A percentile compares a stretch with the other conserved stretches of the same genome.
These are phyloP conservation scores for Malacoctenus gilli DNA, from an alignment of 2,797 vertebrate species.

Conservation along the genomic window DNA sequence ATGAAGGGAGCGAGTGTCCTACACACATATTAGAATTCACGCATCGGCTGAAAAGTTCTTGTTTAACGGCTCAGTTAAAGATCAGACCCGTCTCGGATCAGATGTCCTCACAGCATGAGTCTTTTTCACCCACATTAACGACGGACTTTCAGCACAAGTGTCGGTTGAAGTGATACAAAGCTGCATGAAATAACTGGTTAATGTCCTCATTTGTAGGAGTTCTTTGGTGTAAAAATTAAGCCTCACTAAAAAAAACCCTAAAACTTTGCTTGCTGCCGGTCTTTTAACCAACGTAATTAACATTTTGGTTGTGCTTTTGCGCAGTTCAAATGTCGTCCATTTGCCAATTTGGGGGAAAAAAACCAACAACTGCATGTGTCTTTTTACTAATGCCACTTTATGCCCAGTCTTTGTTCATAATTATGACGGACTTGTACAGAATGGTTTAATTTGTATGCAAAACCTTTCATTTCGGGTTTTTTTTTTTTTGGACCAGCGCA, in stretches of 20 bases:
- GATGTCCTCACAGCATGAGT: conserved; percentile 2
- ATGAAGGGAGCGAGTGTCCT: conserved; percentile 36
- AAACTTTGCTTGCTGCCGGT: conserved; percentile 12
- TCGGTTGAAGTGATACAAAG: conserved; percentile 5
- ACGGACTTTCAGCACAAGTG: conserved; percentile 12
- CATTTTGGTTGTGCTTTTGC: conserved; percentile 47
- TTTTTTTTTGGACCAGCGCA: conserved; percentile 17
- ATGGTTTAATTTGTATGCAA: conserved; percentile 17
- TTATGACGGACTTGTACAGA: conserved; percentile 6
- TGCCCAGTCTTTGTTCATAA: conserved; percentile 18
- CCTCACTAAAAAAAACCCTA: neutral
- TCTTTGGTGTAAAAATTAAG: neutral
- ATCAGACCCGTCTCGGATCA: conserved; percentile 1
- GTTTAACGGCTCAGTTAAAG: conserved; percentile 23
- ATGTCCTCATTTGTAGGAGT: neutral
- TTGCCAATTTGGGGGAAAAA: conserved; percentile 47
- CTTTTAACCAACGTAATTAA: conserved; percentile 42
- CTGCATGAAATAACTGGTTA: conserved; percentile 28
- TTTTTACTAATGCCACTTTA: conserved; percentile 57
- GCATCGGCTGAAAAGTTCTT: conserved; percentile 12
- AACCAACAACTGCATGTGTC: conserved; percentile 71
- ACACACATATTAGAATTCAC: conserved; percentile 1
- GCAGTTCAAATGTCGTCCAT: conserved; percentile 45
- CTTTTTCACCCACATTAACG: conserved; percentile 12
- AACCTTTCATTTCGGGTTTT: conserved; percentile 1